Percentiles rank a stretch among this genome's conserved stretches.
Conservation (phyloP, 2,797 vertebrate genomes). For the Myiotriccus ornatus region DNA sequence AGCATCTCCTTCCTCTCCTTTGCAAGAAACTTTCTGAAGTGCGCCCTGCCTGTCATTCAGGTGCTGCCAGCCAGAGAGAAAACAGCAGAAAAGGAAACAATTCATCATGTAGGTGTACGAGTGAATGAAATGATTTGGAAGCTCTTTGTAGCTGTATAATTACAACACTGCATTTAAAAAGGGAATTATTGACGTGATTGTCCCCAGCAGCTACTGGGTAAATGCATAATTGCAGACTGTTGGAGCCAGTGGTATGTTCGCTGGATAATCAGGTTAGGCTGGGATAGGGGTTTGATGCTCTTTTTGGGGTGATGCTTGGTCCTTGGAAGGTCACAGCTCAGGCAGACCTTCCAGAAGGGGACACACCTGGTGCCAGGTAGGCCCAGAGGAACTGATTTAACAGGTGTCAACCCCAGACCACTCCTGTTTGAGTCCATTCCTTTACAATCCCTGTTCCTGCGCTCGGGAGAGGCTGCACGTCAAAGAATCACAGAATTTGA, state of each 20-base stretch:
- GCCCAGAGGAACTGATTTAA: neutral
- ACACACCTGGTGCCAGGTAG: neutral
- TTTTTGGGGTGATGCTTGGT: conserved; percentile 2
- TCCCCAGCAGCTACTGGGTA: conserved; percentile 65
- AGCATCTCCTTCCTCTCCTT: neutral
- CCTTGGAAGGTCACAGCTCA: conserved; percentile 38
- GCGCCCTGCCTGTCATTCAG: neutral
- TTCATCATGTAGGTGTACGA: conserved; percentile 32
- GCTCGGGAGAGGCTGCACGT: fast-evolving
- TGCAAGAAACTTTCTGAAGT: neutral
- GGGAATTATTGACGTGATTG: conserved; percentile 75
- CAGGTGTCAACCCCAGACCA: no score
- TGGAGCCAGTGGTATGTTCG: conserved; percentile 40
- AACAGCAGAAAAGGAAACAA: conserved; percentile 18
- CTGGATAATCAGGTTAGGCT: conserved; percentile 12
- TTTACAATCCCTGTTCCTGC: fast-evolving
- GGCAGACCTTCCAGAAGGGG: neutral
- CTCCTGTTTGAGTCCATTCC: neutral
- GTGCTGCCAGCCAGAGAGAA: fast-evolving
- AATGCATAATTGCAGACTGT: conserved; percentile 51
- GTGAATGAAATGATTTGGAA: conserved; percentile 46
- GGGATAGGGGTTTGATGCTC: conserved; percentile 34
- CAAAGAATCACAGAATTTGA: neutral
- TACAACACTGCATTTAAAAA: conserved; percentile 58
- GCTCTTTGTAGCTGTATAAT: conserved; percentile 62